phyloP scores from a whole-genome alignment of 2,797 vertebrate species.

The Graptemys geographica region DNA sequence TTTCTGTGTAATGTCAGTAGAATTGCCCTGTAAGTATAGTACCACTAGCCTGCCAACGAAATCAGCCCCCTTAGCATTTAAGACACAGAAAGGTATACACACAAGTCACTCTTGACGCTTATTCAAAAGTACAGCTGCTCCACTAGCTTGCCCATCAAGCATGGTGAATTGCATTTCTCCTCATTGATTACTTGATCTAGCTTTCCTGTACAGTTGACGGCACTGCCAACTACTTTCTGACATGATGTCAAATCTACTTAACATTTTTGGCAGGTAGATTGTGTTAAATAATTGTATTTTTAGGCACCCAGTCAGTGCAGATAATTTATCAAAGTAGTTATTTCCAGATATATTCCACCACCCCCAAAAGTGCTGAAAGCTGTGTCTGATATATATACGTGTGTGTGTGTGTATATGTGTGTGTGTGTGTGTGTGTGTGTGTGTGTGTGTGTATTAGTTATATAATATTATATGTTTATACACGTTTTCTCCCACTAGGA shows the following conservation, averaged over 20 bases:
- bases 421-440: neutral
- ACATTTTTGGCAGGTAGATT: slow-evolving; percentile 4
- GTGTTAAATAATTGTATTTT: slow-evolving; percentile 53
- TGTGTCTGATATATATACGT: neutral
- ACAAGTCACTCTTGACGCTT: slow-evolving; percentile 21
- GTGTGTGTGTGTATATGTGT: neutral
- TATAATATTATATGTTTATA: too few species aligned
- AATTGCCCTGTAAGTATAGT: neutral
- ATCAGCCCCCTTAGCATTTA: neutral
- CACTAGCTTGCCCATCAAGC: slow-evolving; percentile 44
- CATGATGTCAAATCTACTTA: slow-evolving; percentile 42
- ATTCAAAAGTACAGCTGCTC: slow-evolving; percentile 36
- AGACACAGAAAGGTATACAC: neutral
- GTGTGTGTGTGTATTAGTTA: neutral
- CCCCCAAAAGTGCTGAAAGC: neutral
- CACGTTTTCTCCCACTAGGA: too few species aligned
- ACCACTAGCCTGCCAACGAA: slow-evolving; percentile 14
- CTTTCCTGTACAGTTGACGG: slow-evolving; percentile 32
- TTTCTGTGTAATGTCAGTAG: neutral
- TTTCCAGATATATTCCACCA: neutral
- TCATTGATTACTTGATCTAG: slow-evolving; percentile 47
- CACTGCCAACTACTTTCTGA: slow-evolving; percentile 46
- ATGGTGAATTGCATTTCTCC: slow-evolving; percentile 54
- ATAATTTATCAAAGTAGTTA: slow-evolving; percentile 11
- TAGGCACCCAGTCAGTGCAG: neutral